Percentiles rank a stretch among this genome's conserved stretches.
These are phyloP conservation scores for Clunio marinus DNA, from an alignment of 2,888 invertebrate genomes.

Conservation along the genomic window DNA sequence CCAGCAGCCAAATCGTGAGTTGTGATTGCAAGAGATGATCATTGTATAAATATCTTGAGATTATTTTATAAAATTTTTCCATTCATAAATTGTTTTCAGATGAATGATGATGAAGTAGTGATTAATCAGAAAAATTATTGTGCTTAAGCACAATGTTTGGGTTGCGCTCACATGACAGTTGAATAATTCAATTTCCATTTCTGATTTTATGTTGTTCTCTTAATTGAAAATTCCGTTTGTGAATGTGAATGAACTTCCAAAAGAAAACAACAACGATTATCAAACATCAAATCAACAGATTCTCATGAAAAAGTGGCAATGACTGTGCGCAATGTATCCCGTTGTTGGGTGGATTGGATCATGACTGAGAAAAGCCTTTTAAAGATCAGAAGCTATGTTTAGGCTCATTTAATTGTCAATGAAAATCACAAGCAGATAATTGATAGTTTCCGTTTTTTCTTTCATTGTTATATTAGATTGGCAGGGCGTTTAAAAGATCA, in stretches of 20 bases:
- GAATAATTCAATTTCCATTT: conserved; percentile 16
- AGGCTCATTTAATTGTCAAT: conserved; percentile 16
- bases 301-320: conserved; percentile 20
- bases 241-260: too few species aligned
- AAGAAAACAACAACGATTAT: too few species aligned
- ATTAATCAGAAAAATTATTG: not conserved
- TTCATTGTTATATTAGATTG: too few species aligned
- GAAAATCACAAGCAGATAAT: conserved; percentile 18
- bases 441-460: conserved; percentile 22
- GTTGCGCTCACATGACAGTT: conserved; percentile 19
- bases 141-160: too few species aligned
- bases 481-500: not conserved
- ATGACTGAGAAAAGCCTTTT: too few species aligned
- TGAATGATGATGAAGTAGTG: conserved; percentile 15
- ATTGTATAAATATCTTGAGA: not conserved
- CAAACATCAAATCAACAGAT: not conserved
- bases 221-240: too few species aligned
- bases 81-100: not conserved
- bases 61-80: conserved; percentile 1
- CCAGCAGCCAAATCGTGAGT: not conserved
- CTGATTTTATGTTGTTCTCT: too few species aligned
- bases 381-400: conserved; percentile 10
- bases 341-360: not conserved
- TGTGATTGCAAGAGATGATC: conserved; percentile 6
- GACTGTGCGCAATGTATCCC: not conserved